Conservation (phyloP, 92 coral and sea anemone species). For the Pocillopora grandis region DNA sequence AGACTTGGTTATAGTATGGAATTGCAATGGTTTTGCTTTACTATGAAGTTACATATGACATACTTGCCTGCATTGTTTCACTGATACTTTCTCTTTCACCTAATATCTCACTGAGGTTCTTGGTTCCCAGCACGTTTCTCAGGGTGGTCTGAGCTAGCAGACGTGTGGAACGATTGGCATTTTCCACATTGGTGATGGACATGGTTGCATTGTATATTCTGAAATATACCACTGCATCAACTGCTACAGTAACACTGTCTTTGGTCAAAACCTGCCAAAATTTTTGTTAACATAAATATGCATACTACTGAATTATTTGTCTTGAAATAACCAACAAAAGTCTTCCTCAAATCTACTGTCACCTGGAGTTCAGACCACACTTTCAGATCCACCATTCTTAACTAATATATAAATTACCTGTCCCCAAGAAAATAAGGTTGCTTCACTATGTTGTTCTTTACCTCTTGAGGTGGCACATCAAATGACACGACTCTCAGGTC, state of each 20-base stretch:
- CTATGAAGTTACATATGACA: background rate
- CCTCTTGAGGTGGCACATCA: constrained; percentile 99
- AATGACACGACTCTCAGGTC: constrained; percentile 89
- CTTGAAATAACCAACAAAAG: background rate
- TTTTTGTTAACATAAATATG: background rate
- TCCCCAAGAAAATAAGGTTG: too few relatives aligned
- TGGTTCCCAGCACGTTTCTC: constrained; percentile 89
- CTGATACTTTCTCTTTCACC: constrained; percentile 88
- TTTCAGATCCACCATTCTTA: background rate
- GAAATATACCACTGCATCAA: constrained; percentile 95
- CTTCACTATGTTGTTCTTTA: background rate
- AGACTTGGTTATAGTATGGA: background rate
- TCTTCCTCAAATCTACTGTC: too few relatives aligned
- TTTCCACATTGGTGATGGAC: constrained; percentile 86
- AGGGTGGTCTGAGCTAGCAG: constrained; percentile 94
- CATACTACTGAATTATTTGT: too few relatives aligned
- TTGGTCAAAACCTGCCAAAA: constrained; percentile 67
- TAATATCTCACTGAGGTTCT: constrained; percentile 85
- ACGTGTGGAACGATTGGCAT: constrained; percentile 95
- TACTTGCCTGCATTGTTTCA: constrained; percentile 76
- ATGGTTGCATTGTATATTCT: constrained; percentile 90
- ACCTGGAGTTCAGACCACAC: background rate
- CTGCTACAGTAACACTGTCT: constrained; percentile 96
- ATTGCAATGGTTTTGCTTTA: background rate
- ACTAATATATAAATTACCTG: too few relatives aligned